Evolutionary conservation across 2,888 invertebrate genomes (phyloP).

Genomic region (Epistrophe grossulariae): DNA sequence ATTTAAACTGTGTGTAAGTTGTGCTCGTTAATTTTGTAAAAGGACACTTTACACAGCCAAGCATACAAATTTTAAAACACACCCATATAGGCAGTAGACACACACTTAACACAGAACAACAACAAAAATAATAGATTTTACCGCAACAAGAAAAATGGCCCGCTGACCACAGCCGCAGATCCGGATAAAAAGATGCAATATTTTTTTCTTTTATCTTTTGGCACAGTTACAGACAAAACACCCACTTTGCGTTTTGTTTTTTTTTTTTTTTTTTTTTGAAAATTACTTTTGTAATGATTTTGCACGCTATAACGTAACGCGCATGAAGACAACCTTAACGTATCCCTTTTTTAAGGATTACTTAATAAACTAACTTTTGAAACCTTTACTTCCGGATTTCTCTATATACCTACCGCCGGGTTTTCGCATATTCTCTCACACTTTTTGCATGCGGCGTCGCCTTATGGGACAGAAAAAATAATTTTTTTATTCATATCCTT

Average conservation of each 20-base stretch:
- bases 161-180: constrained; percentile 13
- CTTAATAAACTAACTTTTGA: constrained; percentile 27
- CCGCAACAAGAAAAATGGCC: constrained; percentile 25
- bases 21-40: constrained; percentile 60
- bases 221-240: constrained; percentile 41
- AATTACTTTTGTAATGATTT: constrained; percentile 24
- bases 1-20: constrained; percentile 81
- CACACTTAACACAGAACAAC: background rate
- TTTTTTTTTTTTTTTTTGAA: background rate
- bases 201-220: constrained; percentile 24
- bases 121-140: constrained; percentile 14
- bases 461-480: background rate
- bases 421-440: constrained; percentile 33
- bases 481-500: constrained; percentile 51
- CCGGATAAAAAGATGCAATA: constrained; percentile 4
- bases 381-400: constrained; percentile 38
- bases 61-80: constrained; percentile 26
- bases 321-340: constrained; percentile 21
- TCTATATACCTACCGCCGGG: constrained; percentile 30
- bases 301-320: constrained; percentile 22
- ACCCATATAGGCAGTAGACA: constrained; percentile 5
- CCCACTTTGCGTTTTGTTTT: constrained; percentile 13
- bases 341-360: constrained; percentile 29
- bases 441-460: constrained; percentile 21
- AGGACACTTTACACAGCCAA: constrained; percentile 25